A percentile compares a stretch with the other conserved stretches of the same genome.
phyloP scores from a whole-genome alignment of 2,888 invertebrate species.

The Agrotis clavis region DNA sequence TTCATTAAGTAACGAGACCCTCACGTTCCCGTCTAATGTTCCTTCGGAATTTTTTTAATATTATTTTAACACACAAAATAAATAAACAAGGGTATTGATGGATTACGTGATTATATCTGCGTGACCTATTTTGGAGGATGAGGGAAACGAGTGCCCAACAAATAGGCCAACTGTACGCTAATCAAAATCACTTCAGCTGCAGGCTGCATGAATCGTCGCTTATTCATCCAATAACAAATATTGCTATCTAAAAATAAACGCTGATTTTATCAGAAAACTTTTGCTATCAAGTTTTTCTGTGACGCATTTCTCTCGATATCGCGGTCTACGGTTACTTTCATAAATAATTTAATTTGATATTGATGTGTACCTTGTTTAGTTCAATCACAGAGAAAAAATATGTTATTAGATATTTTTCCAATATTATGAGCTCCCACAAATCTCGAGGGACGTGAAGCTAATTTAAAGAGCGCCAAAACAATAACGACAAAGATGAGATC shows the following conservation, averaged over 20 bases:
- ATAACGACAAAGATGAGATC: conserved; percentile 23
- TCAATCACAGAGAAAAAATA: neutral
- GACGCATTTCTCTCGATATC: conserved; percentile 9
- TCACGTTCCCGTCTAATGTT: neutral
- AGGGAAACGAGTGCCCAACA: conserved; percentile 36
- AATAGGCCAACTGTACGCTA: conserved; percentile 56
- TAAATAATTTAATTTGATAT: neutral
- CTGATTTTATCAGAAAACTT: conserved; percentile 7
- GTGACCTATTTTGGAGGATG: conserved; percentile 59
- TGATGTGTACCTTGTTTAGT: neutral
- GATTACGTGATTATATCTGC: conserved; percentile 48
- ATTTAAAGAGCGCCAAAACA: conserved; percentile 20
- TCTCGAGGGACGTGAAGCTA: neutral
- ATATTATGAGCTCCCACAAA: neutral
- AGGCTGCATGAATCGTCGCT: conserved; percentile 38
- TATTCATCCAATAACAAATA: conserved; percentile 6
- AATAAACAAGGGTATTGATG: conserved; percentile 57
- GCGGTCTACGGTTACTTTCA: neutral
- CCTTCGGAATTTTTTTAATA: conserved; percentile 20
- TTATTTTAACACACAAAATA: conserved; percentile 16
- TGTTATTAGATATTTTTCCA: neutral
- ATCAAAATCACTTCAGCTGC: conserved; percentile 55
- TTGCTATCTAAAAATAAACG: conserved; percentile 28
- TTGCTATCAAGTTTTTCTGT: conserved; percentile 7
- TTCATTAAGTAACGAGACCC: neutral